A percentile compares a stretch with the other conserved stretches of the same genome.
Conservation (phyloP, 2,888 invertebrate species). For the Tachina lurida region DNA sequence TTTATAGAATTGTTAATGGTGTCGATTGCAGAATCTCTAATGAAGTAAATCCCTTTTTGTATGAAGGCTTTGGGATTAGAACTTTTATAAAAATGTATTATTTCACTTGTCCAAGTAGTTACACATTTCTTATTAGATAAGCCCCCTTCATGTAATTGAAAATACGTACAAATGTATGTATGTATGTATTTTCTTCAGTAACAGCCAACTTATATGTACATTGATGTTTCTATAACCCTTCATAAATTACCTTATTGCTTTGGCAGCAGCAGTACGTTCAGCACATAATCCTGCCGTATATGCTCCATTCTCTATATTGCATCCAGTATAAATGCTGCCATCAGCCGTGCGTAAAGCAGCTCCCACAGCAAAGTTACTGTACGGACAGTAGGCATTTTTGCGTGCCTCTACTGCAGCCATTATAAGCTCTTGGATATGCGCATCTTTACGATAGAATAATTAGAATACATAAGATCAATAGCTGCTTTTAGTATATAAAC, state of each 20-base stretch:
- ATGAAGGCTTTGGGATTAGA: background rate
- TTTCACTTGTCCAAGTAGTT: too few species aligned
- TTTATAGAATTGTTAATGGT: background rate
- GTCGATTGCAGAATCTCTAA: background rate
- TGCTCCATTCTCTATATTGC: slow-evolving; percentile 95
- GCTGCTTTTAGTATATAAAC: background rate
- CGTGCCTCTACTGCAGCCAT: slow-evolving; percentile 86
- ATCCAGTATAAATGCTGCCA: slow-evolving; percentile 88
- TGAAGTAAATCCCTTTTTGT: background rate
- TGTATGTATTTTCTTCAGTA: background rate
- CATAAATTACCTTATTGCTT: slow-evolving; percentile 84
- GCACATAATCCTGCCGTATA: slow-evolving; percentile 93
- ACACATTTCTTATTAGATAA: too few species aligned
- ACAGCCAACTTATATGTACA: background rate
- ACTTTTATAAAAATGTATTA: background rate
- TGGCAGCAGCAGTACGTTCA: slow-evolving; percentile 92
- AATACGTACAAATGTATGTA: too few species aligned
- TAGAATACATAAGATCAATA: background rate
- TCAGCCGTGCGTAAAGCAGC: slow-evolving; percentile 90
- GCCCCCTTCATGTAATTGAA: too few species aligned
- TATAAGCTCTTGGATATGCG: slow-evolving; percentile 86
- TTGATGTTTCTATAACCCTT: background rate
- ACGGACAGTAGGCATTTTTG: slow-evolving; percentile 90
- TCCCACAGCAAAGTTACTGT: slow-evolving; percentile 95
- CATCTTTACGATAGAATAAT: slow-evolving; percentile 83